phyloP scores from a whole-genome alignment of 2,888 invertebrate genomes.

The Megamerina dolium region DNA sequence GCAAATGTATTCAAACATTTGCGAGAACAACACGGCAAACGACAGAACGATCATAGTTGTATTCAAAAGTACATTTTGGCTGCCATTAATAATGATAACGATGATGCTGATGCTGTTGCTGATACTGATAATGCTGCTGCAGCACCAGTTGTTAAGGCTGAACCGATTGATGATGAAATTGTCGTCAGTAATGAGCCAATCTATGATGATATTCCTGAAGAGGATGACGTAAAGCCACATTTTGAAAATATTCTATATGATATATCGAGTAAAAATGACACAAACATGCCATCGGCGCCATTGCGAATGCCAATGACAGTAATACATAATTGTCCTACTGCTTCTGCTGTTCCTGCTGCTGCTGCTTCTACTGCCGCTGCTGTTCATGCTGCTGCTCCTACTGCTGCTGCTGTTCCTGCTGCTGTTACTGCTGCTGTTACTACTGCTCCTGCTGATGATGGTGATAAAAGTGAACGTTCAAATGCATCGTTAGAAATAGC shows the following conservation, averaged over 20 bases:
- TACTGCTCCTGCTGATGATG: no score
- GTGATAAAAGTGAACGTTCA: neutral
- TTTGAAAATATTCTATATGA: neutral
- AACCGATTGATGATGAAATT: constrained; percentile 17
- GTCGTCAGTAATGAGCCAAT: constrained; percentile 18
- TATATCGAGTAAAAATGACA: neutral
- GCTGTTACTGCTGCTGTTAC: no score
- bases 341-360: no score
- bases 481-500: neutral
- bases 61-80: constrained; percentile 26
- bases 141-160: constrained; percentile 8
- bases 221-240: neutral
- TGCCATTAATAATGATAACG: constrained; percentile 22
- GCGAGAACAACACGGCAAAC: constrained; percentile 25
- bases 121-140: neutral
- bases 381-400: no score
- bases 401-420: no score
- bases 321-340: neutral
- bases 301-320: neutral
- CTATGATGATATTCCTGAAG: constrained; percentile 11
- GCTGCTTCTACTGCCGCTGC: no score
- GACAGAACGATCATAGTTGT: constrained; percentile 14
- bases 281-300: neutral
- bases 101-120: constrained; percentile 1
- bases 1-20: constrained; percentile 31